phyloP scores from a whole-genome alignment of 2,888 invertebrate species.

The Tipula helvola region DNA sequence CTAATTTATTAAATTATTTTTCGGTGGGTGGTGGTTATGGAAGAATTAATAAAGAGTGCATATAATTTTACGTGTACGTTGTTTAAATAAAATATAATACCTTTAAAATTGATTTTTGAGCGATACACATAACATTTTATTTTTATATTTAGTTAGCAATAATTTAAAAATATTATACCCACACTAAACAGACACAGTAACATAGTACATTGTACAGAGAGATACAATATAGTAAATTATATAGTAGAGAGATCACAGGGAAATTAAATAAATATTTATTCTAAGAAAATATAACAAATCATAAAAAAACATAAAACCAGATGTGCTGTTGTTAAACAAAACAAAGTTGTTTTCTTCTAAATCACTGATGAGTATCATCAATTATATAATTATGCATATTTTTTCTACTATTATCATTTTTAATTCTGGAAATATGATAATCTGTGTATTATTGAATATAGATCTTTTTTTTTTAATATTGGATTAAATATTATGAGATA shows the following conservation, averaged over 20 bases:
- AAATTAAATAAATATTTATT: not conserved
- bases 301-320: not conserved
- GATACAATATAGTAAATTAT: not conserved
- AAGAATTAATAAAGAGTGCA: not conserved
- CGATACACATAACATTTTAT: not conserved
- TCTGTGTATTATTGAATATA: not conserved
- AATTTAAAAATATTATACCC: not conserved
- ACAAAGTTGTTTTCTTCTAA: not conserved
- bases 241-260: not conserved
- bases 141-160: no score
- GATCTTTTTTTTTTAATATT: not conserved
- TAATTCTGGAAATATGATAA: not conserved
- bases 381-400: not conserved
- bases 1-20: not conserved
- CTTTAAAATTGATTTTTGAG: not conserved
- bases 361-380: slow-evolving; percentile 8
- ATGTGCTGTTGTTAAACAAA: not conserved
- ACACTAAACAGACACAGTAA: not conserved
- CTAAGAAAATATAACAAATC: not conserved
- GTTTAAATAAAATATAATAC: not conserved
- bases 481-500: not conserved
- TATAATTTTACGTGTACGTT: not conserved
- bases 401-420: not conserved
- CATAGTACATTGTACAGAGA: not conserved
- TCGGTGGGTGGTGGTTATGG: not conserved